Percentiles rank a stretch among this genome's conserved stretches.
Conservation (phyloP, 2,113 vertebrate genomes). For the Terrapene triunguis region DNA sequence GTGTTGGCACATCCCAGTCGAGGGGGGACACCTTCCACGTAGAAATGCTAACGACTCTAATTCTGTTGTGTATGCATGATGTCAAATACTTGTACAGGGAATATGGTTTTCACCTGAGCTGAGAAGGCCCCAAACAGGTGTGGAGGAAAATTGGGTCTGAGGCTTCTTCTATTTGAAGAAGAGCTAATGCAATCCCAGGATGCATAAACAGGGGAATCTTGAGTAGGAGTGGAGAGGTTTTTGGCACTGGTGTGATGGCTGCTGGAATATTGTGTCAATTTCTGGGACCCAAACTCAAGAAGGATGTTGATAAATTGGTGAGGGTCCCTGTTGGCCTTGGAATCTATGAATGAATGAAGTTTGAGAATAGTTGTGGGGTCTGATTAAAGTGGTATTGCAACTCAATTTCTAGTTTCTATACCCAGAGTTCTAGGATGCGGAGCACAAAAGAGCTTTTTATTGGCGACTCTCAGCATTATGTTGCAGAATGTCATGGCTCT, state of each 20-base stretch:
- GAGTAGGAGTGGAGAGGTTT: no score
- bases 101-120: fast-evolving
- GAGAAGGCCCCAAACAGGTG: neutral
- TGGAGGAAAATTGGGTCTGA: neutral
- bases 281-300: no score
- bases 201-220: no score
- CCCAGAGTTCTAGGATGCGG: neutral
- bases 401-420: neutral
- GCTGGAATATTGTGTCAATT: no score
- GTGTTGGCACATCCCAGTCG: neutral
- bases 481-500: neutral
- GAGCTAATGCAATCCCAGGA: no score
- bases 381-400: neutral
- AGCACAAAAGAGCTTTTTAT: neutral
- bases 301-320: no score
- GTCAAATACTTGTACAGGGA: neutral
- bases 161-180: neutral
- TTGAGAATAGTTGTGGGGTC: neutral
- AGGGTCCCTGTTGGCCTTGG: no score
- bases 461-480: neutral
- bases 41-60: neutral
- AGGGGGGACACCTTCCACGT: fast-evolving
- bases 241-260: no score
- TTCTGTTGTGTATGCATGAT: neutral
- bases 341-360: neutral